Base-by-base conservation (phyloP, 2,888 invertebrate genomes). In the Clunio marinus region DNA sequence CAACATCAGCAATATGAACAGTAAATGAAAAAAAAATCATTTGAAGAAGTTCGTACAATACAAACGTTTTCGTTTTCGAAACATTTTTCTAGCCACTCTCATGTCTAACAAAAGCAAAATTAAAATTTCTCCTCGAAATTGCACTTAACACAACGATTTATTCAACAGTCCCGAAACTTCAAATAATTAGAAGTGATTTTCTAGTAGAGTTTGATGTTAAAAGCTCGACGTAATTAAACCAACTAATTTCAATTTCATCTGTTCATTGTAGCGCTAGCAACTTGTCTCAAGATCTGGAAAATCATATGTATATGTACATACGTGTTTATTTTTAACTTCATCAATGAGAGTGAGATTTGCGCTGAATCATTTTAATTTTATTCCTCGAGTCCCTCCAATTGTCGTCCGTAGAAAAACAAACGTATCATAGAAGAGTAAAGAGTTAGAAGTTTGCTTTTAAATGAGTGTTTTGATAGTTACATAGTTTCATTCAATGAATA, bases 71-170 rank as follows among this genome's bases (percentile, higher is more conserved):
- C 51, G 51, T 22, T 51, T 51, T 22, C 51, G 51, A 51, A 51
- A 51, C 24, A 51, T 22, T 51, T 51, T 51, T 17, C 51, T 51
- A 51, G 51, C 51, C 51, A 51, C 20, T 51, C 51, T 51, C 8
- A 51, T 51, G 4, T 4, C 2, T 51, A n/a, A 15, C 41, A 4
- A 41, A 41, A 15, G 41, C 35, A 32, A 32, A n/a, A n/a, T n/a
- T 41, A 3, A 41, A 41, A 13, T 13, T 41, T n/a, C 41, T 41
- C 41, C 13, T 41, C 4, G 15, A 8, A 7, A 2, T 2, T 51
- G 17, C 51, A 51, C 20, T 51, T 5, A 2, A 20, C 17, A 51
- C 51, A 51, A 41, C 22, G 17, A 22, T 2, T 51, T 20, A 4
- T 51, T 22, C 5, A 51, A 22, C 3, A 51, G 22, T 2, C 51